phyloP scores from a whole-genome alignment of 2,113 vertebrate species.

The Astur gentilis region DNA sequence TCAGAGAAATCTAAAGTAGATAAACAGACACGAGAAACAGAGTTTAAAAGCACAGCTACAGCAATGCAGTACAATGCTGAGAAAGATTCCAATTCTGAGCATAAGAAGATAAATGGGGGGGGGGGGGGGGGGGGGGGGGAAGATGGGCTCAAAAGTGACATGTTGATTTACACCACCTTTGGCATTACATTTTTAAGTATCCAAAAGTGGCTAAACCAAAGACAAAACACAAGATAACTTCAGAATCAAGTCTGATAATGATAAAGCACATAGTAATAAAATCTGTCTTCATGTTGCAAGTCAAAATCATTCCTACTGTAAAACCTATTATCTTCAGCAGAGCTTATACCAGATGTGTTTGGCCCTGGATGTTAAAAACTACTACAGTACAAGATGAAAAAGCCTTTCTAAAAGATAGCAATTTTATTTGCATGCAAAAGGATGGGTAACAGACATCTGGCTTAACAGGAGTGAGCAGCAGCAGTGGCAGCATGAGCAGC shows the following conservation, averaged over 20 bases:
- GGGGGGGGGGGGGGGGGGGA: neutral
- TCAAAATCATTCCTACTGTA: neutral
- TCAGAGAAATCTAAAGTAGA: neutral
- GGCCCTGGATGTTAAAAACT: neutral
- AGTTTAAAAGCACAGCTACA: neutral
- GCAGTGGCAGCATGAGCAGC: neutral
- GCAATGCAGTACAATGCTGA: neutral
- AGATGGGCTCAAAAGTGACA: neutral
- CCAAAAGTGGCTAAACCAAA: neutral
- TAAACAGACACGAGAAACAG: neutral
- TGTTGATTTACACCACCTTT: neutral
- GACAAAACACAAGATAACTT: neutral
- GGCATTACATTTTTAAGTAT: neutral
- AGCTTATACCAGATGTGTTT: neutral
- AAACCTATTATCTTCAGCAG: neutral
- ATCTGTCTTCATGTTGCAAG: neutral
- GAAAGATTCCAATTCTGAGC: neutral
- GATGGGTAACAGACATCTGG: slow-evolving; percentile 33
- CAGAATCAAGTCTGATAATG: neutral
- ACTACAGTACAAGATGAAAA: neutral
- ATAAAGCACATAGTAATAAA: neutral
- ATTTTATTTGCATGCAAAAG: slow-evolving; percentile 8
- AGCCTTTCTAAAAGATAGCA: neutral
- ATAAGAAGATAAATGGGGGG: neutral
- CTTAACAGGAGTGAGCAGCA: neutral